phyloP scores from a whole-genome alignment of 2,113 vertebrate species.

The Lophius piscatorius region DNA sequence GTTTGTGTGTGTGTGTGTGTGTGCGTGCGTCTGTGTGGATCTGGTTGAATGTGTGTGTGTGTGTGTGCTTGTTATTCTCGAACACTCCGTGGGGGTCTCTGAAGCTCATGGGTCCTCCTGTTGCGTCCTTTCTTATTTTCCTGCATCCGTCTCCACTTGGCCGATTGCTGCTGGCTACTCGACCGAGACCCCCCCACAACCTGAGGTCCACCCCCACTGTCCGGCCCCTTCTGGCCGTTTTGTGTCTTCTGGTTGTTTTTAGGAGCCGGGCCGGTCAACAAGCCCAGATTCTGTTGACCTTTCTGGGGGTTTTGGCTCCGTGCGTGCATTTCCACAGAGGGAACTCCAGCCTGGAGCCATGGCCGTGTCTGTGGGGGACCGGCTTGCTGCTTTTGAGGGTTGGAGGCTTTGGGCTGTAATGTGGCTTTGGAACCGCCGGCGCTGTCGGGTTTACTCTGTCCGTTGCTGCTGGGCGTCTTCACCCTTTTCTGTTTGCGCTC shows the following conservation, averaged over 20 bases:
- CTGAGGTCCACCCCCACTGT: slow-evolving; percentile 32
- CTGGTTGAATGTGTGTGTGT: slow-evolving; percentile 36
- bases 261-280: slow-evolving; percentile 33
- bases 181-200: slow-evolving; percentile 50
- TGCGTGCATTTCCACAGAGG: slow-evolving; percentile 39
- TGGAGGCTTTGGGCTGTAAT: slow-evolving; percentile 56
- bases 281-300: slow-evolving; percentile 33
- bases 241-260: slow-evolving; percentile 65
- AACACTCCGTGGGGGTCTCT: slow-evolving; percentile 97
- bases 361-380: slow-evolving; percentile 47
- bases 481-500: slow-evolving; percentile 92
- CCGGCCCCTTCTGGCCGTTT: slow-evolving; percentile 52
- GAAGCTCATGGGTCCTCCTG: slow-evolving; percentile 97
- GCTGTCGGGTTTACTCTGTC: slow-evolving; percentile 42
- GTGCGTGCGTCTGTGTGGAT: slow-evolving; percentile 58
- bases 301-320: slow-evolving; percentile 59
- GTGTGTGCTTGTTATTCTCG: slow-evolving; percentile 76
- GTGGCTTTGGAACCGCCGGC: neutral
- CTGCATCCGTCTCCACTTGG: slow-evolving; percentile 97
- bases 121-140: slow-evolving; percentile 98
- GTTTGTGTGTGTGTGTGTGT: slow-evolving; percentile 44
- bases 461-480: slow-evolving; percentile 75
- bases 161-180: slow-evolving; percentile 75
- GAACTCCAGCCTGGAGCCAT: slow-evolving; percentile 55
- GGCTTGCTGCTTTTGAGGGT: slow-evolving; percentile 71